These are phyloP conservation scores for Stylophora pistillata DNA, from an alignment of 64 coral and sea anemone genomes.

Conservation along the genomic window DNA sequence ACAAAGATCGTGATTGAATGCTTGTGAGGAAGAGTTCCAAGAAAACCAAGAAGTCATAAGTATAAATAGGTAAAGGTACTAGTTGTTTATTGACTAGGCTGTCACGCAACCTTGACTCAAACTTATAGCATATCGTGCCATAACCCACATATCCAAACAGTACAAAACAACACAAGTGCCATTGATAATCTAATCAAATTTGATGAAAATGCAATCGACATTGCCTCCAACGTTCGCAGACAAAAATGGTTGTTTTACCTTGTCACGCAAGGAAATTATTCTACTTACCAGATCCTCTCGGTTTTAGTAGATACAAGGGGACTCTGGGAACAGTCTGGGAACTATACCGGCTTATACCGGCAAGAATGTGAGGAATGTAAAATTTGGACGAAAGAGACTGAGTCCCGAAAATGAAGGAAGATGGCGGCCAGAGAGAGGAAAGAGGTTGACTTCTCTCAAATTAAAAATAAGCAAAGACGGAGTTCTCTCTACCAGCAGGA, in stretches of 20 bases:
- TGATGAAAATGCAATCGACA: no score
- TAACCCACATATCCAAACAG: no score
- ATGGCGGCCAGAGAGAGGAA: conserved; percentile 66
- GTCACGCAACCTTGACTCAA: no score
- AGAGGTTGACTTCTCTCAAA: conserved; percentile 52
- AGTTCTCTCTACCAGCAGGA: conserved; percentile 69
- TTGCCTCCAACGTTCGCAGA: no score
- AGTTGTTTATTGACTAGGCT: no score
- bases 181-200: no score
- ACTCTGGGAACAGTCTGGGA: neutral
- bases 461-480: conserved; percentile 87
- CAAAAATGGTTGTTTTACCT: neutral
- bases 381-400: neutral
- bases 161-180: no score
- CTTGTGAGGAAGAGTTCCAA: neutral
- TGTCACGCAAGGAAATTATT: neutral
- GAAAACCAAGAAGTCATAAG: neutral
- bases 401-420: conserved; percentile 5
- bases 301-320: neutral
- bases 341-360: neutral
- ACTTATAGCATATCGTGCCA: no score
- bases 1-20: no score
- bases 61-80: no score
- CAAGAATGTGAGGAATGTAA: no score
- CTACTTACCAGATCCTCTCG: neutral